Evolutionary conservation across 2,113 vertebrate genomes (phyloP).

Genomic region (Pseudopodoces humilis): DNA sequence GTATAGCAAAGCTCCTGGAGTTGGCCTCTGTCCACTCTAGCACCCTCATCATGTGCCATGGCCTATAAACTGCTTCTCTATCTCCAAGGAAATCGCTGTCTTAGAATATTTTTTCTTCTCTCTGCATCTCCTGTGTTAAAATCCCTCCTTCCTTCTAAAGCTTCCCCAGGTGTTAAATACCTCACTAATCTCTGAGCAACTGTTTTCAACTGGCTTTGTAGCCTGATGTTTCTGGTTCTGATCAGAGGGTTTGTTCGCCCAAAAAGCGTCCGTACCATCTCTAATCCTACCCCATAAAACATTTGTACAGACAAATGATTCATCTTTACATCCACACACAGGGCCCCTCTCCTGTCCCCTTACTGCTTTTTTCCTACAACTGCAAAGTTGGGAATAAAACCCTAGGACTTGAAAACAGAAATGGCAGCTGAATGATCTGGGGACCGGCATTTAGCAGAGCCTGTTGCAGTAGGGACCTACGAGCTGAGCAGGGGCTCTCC

Average conservation of each 20-base stretch:
- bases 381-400: background rate
- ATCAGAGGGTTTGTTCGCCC: background rate
- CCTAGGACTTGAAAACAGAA: background rate
- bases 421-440: background rate
- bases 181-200: background rate
- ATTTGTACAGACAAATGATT: background rate
- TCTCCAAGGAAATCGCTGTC: background rate
- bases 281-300: background rate
- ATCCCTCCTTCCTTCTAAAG: background rate
- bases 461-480: background rate
- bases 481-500: background rate
- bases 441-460: background rate
- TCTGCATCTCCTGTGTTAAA: background rate
- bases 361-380: background rate
- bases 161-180: background rate
- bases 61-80: background rate
- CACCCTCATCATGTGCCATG: fast-evolving
- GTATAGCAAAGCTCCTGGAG: background rate
- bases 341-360: background rate
- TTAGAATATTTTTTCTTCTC: background rate
- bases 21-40: background rate
- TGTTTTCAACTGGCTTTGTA: background rate
- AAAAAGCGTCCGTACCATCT: background rate
- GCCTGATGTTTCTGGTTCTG: background rate
- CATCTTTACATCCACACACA: background rate